Conservation (phyloP, 1,140 invertebrate species). For the Aethina tumida region DNA sequence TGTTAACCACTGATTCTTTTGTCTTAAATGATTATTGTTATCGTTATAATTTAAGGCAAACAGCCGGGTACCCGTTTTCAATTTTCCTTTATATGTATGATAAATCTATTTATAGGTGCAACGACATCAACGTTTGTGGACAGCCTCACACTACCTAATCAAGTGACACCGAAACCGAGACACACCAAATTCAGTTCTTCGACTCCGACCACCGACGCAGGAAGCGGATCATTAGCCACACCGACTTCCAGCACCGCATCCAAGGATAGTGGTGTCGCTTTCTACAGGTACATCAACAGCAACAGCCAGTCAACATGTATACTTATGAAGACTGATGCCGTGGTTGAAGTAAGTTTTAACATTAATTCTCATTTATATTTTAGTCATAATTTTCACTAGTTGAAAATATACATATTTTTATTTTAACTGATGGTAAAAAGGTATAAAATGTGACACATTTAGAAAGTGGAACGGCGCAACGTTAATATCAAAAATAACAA, state of each 20-base stretch:
- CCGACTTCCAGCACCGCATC: conserved; percentile 16
- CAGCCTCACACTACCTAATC: conserved; percentile 21
- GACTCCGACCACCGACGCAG: conserved; percentile 16
- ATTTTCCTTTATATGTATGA: no score
- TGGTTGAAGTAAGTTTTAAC: conserved; percentile 30
- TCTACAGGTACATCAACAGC: conserved; percentile 26
- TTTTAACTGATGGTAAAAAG: no score
- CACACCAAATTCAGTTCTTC: conserved; percentile 24
- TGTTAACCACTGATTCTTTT: no score
- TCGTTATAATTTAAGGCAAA: no score
- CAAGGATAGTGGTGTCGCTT: conserved; percentile 21
- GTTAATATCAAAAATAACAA: no score
- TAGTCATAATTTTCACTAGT: no score
- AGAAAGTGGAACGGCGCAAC: no score
- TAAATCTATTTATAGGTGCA: conserved; percentile 10
- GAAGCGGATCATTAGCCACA: conserved; percentile 16
- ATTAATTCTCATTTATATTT: no score
- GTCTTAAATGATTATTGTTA: no score
- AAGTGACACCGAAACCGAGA: conserved; percentile 25
- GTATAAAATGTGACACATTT: no score
- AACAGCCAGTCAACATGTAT: conserved; percentile 32
- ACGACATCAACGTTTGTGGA: conserved; percentile 16
- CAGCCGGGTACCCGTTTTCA: no score
- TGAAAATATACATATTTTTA: no score
- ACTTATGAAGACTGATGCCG: conserved; percentile 32